These are phyloP conservation scores for Thymelicus sylvestris DNA, from an alignment of 2,888 invertebrate species.

Conservation along the genomic window DNA sequence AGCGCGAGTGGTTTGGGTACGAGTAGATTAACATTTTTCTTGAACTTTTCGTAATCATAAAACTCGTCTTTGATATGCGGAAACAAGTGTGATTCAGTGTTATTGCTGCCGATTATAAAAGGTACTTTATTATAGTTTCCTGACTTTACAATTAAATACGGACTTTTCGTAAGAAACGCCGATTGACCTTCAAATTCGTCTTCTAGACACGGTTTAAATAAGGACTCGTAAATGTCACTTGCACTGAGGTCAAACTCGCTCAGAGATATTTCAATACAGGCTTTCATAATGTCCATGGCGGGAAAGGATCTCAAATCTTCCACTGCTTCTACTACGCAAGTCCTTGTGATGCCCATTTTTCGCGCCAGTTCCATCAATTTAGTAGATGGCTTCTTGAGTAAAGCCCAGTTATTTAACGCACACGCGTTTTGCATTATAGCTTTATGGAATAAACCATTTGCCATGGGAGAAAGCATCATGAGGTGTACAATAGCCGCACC, in stretches of 20 bases:
- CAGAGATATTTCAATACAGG: conserved; percentile 44
- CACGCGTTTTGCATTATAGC: conserved; percentile 76
- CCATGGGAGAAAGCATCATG: conserved; percentile 79
- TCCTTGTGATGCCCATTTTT: conserved; percentile 59
- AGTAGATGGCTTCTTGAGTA: conserved; percentile 65
- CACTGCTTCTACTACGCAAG: conserved; percentile 61
- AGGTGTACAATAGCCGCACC: conserved; percentile 77
- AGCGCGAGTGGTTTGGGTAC: conserved; percentile 65
- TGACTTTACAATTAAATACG: conserved; percentile 66
- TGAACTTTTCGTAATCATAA: conserved; percentile 66
- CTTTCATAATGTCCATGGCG: conserved; percentile 59
- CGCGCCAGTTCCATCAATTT: conserved; percentile 61
- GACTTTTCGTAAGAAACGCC: conserved; percentile 71
- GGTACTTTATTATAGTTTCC: conserved; percentile 76
- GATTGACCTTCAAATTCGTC: conserved; percentile 73
- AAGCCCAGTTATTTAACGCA: conserved; percentile 72
- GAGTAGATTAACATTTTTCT: conserved; percentile 61
- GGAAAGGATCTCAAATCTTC: conserved; percentile 62
- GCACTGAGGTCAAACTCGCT: conserved; percentile 41
- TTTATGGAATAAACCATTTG: conserved; percentile 75
- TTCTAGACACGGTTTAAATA: conserved; percentile 76
- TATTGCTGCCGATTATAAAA: conserved; percentile 73
- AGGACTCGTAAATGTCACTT: conserved; percentile 56
- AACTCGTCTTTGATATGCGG: conserved; percentile 58
- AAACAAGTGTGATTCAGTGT: conserved; percentile 65